A percentile compares a stretch with the other conserved stretches of the same genome.
phyloP scores from a whole-genome alignment of 2,888 invertebrate species.

The Caenorhabditis sp. region DNA sequence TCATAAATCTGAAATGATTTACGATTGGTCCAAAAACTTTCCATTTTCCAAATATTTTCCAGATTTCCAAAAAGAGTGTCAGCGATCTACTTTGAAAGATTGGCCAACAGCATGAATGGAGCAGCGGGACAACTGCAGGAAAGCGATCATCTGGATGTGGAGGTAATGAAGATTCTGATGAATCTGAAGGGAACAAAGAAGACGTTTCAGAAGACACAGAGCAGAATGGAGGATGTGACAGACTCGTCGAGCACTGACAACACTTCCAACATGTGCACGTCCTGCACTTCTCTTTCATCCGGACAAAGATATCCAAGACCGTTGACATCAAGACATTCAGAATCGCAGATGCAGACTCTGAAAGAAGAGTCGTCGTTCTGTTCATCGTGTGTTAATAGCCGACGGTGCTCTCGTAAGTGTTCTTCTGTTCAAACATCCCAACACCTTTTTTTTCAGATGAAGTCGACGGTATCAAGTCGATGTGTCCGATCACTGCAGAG shows the following conservation, averaged over 20 bases:
- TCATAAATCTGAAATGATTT: slow-evolving; percentile 55
- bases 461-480: slow-evolving; percentile 44
- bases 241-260: slow-evolving; percentile 62
- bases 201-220: slow-evolving; percentile 53
- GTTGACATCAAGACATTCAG: slow-evolving; percentile 52
- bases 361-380: slow-evolving; percentile 64
- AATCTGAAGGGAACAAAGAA: not conserved
- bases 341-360: slow-evolving; percentile 61
- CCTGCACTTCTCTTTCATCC: slow-evolving; percentile 60
- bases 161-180: slow-evolving; percentile 11
- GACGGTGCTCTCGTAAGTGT: slow-evolving; percentile 60
- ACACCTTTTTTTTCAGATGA: slow-evolving; percentile 56
- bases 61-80: slow-evolving; percentile 72
- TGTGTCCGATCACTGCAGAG: slow-evolving; percentile 72
- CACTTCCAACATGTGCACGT: slow-evolving; percentile 59
- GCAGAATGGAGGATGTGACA: slow-evolving; percentile 61
- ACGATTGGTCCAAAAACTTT: slow-evolving; percentile 48
- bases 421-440: too few relatives aligned
- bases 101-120: slow-evolving; percentile 73
- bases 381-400: slow-evolving; percentile 50
- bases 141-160: slow-evolving; percentile 72
- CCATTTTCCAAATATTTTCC: slow-evolving; percentile 10
- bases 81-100: slow-evolving; percentile 71
- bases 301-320: slow-evolving; percentile 43
- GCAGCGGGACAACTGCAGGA: slow-evolving; percentile 73